A percentile compares a stretch with the other conserved stretches of the same genome.
Conservation (phyloP, 2,113 vertebrate species). For the Cavia aperea region DNA sequence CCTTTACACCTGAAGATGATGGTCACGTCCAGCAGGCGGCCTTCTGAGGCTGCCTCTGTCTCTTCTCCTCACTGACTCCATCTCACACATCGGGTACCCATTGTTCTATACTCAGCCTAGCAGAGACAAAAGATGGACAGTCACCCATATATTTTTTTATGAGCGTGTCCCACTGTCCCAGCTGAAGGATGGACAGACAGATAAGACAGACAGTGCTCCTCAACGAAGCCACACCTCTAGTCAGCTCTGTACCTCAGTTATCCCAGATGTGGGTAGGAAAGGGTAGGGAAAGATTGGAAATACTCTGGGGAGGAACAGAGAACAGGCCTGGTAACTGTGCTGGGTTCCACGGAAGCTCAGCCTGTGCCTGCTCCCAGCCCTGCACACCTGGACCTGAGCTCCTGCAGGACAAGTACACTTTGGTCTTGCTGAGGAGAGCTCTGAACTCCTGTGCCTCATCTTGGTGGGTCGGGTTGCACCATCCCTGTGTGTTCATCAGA, state of each 20-base stretch:
- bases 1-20: background rate
- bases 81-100: background rate
- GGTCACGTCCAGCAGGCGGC: background rate
- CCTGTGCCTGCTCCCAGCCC: background rate
- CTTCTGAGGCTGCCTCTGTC: background rate
- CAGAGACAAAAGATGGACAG: background rate
- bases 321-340: background rate
- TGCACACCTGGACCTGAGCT: background rate
- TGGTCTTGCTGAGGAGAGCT: background rate
- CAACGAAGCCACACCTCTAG: background rate
- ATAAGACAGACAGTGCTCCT: background rate
- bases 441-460: background rate
- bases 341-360: background rate
- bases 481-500: background rate
- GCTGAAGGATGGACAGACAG: background rate
- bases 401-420: rapidly evolving
- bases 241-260: background rate
- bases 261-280: background rate
- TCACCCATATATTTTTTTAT: background rate
- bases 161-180: background rate
- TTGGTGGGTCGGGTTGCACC: background rate
- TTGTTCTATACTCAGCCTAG: background rate
- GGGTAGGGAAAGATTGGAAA: background rate
- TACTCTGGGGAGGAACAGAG: background rate
- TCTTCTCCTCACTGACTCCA: background rate